Conservation (phyloP, 2,888 invertebrate species). For the Lydus trimaculatus region DNA sequence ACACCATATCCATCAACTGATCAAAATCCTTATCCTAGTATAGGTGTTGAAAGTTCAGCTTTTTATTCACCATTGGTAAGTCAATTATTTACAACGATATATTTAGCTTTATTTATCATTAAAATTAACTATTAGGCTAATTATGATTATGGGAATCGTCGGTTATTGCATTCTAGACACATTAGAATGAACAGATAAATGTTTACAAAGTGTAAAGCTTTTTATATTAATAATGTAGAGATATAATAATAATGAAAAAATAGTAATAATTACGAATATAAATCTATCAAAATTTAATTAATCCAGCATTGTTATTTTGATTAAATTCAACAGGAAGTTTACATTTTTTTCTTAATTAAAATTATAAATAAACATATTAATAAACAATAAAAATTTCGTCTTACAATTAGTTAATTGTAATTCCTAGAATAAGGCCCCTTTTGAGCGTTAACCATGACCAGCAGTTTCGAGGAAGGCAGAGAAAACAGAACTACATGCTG, state of each 20-base stretch:
- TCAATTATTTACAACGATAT: slow-evolving; percentile 44
- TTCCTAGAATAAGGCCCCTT: too few species aligned
- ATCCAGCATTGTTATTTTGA: slow-evolving; percentile 19
- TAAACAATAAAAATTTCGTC: slow-evolving; percentile 6
- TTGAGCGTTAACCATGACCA: too few species aligned
- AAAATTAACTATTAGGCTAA: not conserved
- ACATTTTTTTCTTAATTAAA: slow-evolving; percentile 16
- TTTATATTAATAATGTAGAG: not conserved
- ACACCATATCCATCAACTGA: slow-evolving; percentile 89
- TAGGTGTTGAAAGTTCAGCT: slow-evolving; percentile 92
- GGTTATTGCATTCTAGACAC: slow-evolving; percentile 19
- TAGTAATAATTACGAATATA: slow-evolving; percentile 10
- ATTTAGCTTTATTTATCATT: not conserved
- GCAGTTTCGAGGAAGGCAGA: too few species aligned
- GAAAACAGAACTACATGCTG: too few species aligned
- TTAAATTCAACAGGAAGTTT: slow-evolving; percentile 20
- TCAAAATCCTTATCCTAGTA: slow-evolving; percentile 92
- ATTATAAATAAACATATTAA: not conserved
- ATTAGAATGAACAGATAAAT: slow-evolving; percentile 30
- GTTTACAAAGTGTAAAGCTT: slow-evolving; percentile 14
- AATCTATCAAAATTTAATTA: slow-evolving; percentile 25
- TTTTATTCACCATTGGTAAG: slow-evolving; percentile 96
- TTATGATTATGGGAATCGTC: not conserved
- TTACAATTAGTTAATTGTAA: not conserved
- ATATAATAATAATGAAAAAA: not conserved